Percentiles rank a stretch among this genome's conserved stretches.
phyloP scores from a whole-genome alignment of 2,797 vertebrate genomes.

The Antennarius maculatus region DNA sequence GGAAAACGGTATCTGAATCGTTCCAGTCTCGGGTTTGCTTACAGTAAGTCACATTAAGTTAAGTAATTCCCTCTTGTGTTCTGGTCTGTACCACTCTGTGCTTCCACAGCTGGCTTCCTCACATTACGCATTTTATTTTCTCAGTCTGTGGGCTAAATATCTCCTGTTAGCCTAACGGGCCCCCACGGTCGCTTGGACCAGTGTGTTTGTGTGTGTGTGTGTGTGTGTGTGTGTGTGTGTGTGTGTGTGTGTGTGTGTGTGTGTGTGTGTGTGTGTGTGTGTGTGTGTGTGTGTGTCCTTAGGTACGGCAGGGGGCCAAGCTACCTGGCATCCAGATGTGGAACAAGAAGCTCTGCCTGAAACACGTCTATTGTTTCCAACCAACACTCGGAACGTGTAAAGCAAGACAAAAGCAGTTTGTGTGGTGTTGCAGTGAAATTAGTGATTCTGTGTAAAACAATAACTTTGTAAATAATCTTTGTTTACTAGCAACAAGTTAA shows the following conservation, averaged over 20 bases:
- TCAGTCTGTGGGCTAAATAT: conserved; percentile 74
- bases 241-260: conserved; percentile 27
- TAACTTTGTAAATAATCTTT: too few species aligned
- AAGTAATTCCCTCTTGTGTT: conserved; percentile 42
- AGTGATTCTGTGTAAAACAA: too few species aligned
- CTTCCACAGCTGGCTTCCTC: conserved; percentile 79
- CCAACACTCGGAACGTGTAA: conserved; percentile 8
- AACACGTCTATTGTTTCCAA: conserved; percentile 44
- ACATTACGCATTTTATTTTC: conserved; percentile 80
- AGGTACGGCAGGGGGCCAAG: conserved; percentile 32
- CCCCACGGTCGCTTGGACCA: conserved; percentile 50
- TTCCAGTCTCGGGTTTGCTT: conserved; percentile 21
- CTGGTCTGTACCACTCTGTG: conserved; percentile 58
- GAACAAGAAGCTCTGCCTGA: conserved; percentile 35
- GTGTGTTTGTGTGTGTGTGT: conserved; percentile 18
- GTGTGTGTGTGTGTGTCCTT: conserved; percentile 26
- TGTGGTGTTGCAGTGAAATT: too few species aligned
- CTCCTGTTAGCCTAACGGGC: conserved; percentile 73
- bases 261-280: conserved; percentile 26
- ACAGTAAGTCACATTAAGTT: conserved; percentile 12
- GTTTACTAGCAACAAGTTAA: too few species aligned
- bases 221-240: conserved; percentile 24
- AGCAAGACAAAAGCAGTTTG: not conserved
- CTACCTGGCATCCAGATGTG: conserved; percentile 77
- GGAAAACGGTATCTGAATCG: conserved; percentile 8